A percentile compares a stretch with the other conserved stretches of the same genome.
Conservation (phyloP, 1,140 invertebrate genomes). For the Melitaea cinxia region DNA sequence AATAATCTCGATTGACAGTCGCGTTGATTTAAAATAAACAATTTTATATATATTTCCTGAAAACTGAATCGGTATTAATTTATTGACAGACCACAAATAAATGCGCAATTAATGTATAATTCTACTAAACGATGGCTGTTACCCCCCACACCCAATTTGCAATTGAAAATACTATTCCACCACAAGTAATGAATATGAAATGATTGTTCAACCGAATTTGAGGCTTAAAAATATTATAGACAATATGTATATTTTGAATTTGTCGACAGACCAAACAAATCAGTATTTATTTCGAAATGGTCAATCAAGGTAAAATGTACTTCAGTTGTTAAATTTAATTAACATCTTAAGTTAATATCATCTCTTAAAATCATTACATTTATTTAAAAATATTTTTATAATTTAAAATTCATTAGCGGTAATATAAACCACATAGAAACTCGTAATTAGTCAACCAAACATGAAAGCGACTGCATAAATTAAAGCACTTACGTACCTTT, state of each 20-base stretch:
- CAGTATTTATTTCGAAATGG: not conserved
- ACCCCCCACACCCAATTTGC: constrained; percentile 23
- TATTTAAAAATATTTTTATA: not conserved
- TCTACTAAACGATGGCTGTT: constrained; percentile 19
- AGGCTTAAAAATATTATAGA: constrained; percentile 14
- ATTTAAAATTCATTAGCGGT: not conserved
- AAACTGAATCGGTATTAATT: constrained; percentile 7
- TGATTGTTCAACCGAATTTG: constrained; percentile 18
- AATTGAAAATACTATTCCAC: constrained; percentile 23
- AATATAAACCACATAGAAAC: not conserved
- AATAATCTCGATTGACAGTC: not conserved
- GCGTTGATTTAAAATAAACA: not conserved
- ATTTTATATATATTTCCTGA: constrained; percentile 11
- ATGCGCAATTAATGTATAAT: constrained; percentile 26
- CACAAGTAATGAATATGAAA: constrained; percentile 23
- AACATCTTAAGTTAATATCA: too few relatives aligned
- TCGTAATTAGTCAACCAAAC: constrained; percentile 2
- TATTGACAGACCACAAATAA: constrained; percentile 27
- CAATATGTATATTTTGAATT: not conserved
- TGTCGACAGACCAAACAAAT: not conserved
- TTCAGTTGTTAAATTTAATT: too few relatives aligned
- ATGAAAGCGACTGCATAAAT: constrained; percentile 1
- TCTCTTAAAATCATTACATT: not conserved
- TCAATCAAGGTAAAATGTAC: not conserved
- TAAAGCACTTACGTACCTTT: constrained; percentile 3